These are phyloP conservation scores for Picus viridis DNA, from an alignment of 2,797 vertebrate genomes.

Conservation along the genomic window DNA sequence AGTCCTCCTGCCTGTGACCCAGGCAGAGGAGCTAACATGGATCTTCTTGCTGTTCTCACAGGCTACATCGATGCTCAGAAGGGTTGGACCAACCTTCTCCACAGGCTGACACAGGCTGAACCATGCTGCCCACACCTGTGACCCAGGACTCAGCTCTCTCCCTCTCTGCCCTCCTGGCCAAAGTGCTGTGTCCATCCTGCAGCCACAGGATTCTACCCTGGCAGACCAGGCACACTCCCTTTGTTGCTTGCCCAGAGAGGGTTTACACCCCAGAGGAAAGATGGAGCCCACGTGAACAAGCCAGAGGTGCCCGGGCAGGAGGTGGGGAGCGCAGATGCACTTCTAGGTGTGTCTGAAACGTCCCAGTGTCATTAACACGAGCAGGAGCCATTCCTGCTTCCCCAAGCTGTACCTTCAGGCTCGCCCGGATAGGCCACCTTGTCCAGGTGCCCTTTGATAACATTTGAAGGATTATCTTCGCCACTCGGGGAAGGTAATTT, in stretches of 20 bases:
- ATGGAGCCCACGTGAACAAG: neutral
- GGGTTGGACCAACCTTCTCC: neutral
- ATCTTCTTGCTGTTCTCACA: rapidly evolving
- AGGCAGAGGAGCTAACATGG: neutral
- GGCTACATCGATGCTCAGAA: neutral
- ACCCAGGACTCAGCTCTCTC: neutral
- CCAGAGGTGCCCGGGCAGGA: neutral
- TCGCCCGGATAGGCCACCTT: neutral
- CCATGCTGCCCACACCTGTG: rapidly evolving
- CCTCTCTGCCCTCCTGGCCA: neutral
- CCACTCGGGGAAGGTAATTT: conserved; percentile 20
- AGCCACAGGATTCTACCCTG: neutral
- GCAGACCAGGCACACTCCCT: neutral
- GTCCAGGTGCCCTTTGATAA: conserved; percentile 33
- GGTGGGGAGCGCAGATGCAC: neutral
- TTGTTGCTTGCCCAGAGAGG: neutral
- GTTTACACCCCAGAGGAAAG: neutral
- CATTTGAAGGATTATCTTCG: conserved; percentile 38
- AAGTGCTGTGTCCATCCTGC: neutral
- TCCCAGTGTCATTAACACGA: neutral
- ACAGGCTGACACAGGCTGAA: neutral
- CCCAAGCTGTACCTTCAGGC: conserved; percentile 27
- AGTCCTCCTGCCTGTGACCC: neutral
- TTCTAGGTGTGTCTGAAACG: neutral
- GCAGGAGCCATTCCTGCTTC: conserved; percentile 1